Conservation (phyloP, 2,888 invertebrate species). For the Desoria tigrina region DNA sequence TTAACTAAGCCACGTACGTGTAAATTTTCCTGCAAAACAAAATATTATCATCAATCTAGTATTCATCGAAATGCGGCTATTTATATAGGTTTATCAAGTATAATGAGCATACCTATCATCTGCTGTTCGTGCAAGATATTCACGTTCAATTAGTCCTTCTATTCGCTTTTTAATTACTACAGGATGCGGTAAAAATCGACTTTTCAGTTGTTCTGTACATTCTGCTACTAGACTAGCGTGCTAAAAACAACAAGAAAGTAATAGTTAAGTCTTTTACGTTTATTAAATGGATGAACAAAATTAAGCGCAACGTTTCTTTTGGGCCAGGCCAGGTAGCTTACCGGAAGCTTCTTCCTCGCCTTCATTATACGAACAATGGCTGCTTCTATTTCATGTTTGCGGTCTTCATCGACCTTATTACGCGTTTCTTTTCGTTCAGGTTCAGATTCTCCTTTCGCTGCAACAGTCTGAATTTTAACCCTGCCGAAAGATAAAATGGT, state of each 20-base stretch:
- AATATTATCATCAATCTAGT: conserved; percentile 18
- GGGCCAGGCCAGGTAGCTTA: no score
- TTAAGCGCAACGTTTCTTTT: no score
- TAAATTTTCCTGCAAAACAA: conserved; percentile 74
- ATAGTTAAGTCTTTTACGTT: conserved; percentile 1
- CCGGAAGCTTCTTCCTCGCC: conserved; percentile 89
- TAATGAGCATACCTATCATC: conserved; percentile 72
- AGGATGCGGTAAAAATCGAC: conserved; percentile 95
- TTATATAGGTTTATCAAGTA: background rate
- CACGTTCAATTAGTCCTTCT: conserved; percentile 97
- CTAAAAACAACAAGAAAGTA: conserved; percentile 59
- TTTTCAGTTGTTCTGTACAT: conserved; percentile 95
- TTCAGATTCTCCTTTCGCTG: conserved; percentile 95
- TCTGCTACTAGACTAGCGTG: conserved; percentile 93
- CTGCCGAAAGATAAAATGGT: conserved; percentile 62
- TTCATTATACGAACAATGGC: conserved; percentile 99
- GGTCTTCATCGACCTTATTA: conserved; percentile 96
- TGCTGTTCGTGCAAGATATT: conserved; percentile 95
- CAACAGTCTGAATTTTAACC: conserved; percentile 91
- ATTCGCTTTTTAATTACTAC: conserved; percentile 98
- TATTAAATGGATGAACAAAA: conserved; percentile 15
- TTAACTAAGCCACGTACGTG: conserved; percentile 82
- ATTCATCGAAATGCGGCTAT: background rate
- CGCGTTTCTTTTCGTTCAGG: conserved; percentile 98
- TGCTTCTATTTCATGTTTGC: conserved; percentile 99